Percentiles rank a stretch among this genome's conserved stretches.
Conservation (phyloP, 2,888 invertebrate species). For the Clistopyga incitator region DNA sequence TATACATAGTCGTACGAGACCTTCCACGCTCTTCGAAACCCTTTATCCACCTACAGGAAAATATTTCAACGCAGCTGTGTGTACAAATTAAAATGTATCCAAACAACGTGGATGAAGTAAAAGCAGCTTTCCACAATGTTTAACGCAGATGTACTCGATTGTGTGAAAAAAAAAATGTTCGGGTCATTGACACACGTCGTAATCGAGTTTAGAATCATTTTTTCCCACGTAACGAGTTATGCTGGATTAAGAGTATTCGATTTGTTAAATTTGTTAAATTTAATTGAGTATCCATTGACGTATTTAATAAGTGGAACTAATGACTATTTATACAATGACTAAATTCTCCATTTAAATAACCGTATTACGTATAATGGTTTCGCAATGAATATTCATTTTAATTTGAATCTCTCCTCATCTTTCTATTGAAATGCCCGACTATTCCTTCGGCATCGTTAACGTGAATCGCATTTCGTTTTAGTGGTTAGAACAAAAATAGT, state of each 20-base stretch:
- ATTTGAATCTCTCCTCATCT: background rate
- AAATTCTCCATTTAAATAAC: background rate
- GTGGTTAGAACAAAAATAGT: background rate
- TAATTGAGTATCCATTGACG: no score
- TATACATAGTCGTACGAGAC: background rate
- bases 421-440: background rate
- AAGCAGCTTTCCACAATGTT: background rate
- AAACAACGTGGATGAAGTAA: background rate
- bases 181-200: no score
- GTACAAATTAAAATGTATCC: background rate
- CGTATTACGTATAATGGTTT: background rate
- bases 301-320: background rate
- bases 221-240: no score
- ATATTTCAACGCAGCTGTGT: background rate
- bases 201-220: no score
- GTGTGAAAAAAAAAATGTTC: no score
- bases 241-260: no score
- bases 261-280: no score
- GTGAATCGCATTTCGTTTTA: background rate
- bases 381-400: background rate
- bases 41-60: background rate
- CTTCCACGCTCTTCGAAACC: conserved; percentile 11
- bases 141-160: background rate
- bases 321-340: background rate
- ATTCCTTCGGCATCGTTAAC: background rate